Evolutionary conservation across 2,113 vertebrate genomes (phyloP), one percentile per base, ranked within the genome.

Genomic region (Globicephala melas): DNA sequence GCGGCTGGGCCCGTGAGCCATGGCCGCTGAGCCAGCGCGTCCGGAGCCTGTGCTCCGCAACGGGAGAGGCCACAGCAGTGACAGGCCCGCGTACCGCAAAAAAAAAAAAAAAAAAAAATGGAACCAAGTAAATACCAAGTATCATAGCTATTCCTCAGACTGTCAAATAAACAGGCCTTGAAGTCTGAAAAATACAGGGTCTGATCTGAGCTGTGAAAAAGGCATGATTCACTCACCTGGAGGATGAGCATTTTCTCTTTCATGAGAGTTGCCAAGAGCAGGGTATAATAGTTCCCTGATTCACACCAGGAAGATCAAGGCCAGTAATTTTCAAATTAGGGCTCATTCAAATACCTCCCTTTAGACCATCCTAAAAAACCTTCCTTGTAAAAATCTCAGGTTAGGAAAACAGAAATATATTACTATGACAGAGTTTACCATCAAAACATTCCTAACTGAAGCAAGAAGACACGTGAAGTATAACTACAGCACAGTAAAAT

Each of bases 251-350:
- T 81, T 87, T 91, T 86, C 86, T 96, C 94, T 92, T 92, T 91
- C 81, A 55, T 26, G 53, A 62, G 53, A 80, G 77, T 25, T 91
- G 92, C 95, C 89, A 74, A 96, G 58, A 93, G 83, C 89, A 97
- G 92, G 82, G 63, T 76, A 86, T 26, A 85, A 15, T 82, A 33
- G 53, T 93, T 89, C 81, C 85, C 83, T 76, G 83, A 94, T 62
- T 81, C 58, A 73, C 5, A 86, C 50, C 86, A 94, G 50, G 1
- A 97, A 73, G 89, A 94, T 85, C 65, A 90, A 95, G 77, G 63
- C 47, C 60, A 84, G 77, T 65, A 58, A 96, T 93, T 93, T 89
- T 95, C 82, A 81, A 96, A 93, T 97, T 67, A 94, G 89, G 90
- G 60, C 21, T 94, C 38, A 73, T 87, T 92, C 89, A 91, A 96